Base-by-base conservation (phyloP, 2,888 invertebrate species). In the Hypercompe scribonia region DNA sequence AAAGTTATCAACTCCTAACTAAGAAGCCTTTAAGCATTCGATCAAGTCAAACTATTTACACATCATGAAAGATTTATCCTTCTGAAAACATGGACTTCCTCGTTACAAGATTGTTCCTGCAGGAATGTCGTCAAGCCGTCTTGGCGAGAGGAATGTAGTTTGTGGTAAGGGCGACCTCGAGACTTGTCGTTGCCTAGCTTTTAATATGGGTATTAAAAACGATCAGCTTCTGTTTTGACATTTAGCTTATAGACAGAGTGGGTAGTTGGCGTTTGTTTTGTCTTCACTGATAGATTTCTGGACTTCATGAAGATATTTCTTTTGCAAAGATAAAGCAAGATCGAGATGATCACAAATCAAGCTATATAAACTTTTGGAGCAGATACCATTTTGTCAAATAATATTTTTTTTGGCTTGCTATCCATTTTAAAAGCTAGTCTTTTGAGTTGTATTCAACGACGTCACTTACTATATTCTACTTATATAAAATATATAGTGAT, bases 191-290 rank as follows among this genome's bases (percentile, higher is more conserved):
- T 58, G 28, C n/a, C n/a, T 11, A 13, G 13, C n/a, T 58, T n/a
- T 13, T 92, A 92, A 92, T 89, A 58, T 58, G 24, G n/a, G n/a
- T 54, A n/a, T 54, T 24, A 54, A 54, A n/a, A 54, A 10, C 50
- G 3, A 54, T 54, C 24, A 2, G 11, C 3, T 10, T 54, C 11
- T 54, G n/a, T 54, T 54, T 54, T 54, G 11, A 50, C 7, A 24
- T 50, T 24, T 24, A 50, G 24, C 24, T 50, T 21, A 8, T 8
- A 8, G 50, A 7, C 8, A 24, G 50, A 50, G 50, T 21, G 21
- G 50, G 8, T 8, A 50, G 7, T 50, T 0, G 8, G 50, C 21
- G 2, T 50, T 50, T 50, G 13, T 10, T 39, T 39, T 39, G 36
- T 39, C 8, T 8, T 8, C 11, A 39, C 10, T 39, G 10, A 39